Evolutionary conservation across 2,888 invertebrate species (phyloP).

Genomic region (Dexiosoma caninum): DNA sequence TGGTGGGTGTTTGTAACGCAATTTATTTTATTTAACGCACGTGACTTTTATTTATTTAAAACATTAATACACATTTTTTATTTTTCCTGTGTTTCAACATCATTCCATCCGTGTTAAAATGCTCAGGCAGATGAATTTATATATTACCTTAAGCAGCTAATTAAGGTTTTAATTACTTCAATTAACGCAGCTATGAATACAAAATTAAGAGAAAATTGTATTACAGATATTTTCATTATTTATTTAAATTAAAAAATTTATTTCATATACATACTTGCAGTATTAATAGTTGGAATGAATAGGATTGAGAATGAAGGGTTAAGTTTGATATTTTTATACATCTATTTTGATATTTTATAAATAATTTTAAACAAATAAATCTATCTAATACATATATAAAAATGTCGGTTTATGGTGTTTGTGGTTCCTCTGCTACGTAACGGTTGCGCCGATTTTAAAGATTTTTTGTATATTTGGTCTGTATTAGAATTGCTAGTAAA

Average conservation of each 20-base stretch:
- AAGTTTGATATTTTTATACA: neutral
- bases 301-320: neutral
- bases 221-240: slow-evolving; percentile 34
- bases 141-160: slow-evolving; percentile 35
- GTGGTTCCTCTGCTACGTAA: no score
- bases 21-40: slow-evolving; percentile 49
- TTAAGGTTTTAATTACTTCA: slow-evolving; percentile 56
- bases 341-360: no score
- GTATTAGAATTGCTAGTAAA: no score
- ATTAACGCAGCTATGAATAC: slow-evolving; percentile 50
- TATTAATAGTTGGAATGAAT: neutral
- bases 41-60: slow-evolving; percentile 50
- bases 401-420: no score
- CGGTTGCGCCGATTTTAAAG: no score
- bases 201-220: slow-evolving; percentile 23
- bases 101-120: slow-evolving; percentile 3
- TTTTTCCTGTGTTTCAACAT: neutral
- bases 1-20: neutral
- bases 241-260: slow-evolving; percentile 20
- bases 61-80: neutral
- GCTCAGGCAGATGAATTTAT: slow-evolving; percentile 1
- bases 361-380: no score
- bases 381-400: no score
- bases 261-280: no score
- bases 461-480: no score